phyloP scores from a whole-genome alignment of 2,113 vertebrate genomes.

The Verasper variegatus region DNA sequence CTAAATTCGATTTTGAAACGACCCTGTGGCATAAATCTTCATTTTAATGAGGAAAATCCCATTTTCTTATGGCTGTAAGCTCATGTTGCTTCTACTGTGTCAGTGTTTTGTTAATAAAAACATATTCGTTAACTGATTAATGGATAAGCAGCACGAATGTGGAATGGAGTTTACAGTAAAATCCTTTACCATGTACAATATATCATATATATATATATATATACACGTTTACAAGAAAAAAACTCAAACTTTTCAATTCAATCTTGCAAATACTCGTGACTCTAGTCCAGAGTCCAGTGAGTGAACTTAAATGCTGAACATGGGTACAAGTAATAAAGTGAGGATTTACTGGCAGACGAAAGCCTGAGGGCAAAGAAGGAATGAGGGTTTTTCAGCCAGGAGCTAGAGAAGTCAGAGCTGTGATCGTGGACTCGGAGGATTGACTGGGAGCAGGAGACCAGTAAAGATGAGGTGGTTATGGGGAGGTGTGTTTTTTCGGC shows the following conservation, averaged over 20 bases:
- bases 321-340: background rate
- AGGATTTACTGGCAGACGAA: background rate
- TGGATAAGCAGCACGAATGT: conserved; percentile 44
- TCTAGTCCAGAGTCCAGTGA: no score
- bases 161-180: conserved; percentile 20
- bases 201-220: no score
- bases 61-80: conserved; percentile 31
- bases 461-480: no score
- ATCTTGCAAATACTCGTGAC: no score
- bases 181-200: background rate
- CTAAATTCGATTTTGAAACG: conserved; percentile 23
- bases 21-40: conserved; percentile 30
- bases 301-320: no score
- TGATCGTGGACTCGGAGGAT: no score
- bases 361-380: background rate
- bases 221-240: no score
- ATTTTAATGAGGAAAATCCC: background rate
- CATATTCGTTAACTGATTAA: conserved; percentile 59
- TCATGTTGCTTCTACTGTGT: conserved; percentile 20
- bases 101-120: conserved; percentile 55
- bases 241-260: no score
- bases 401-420: no score
- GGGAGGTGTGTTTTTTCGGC: no score
- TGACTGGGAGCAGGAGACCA: no score
- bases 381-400: no score